A percentile compares a stretch with the other conserved stretches of the same genome.
These are phyloP conservation scores for Orchesella cincta DNA, from an alignment of 1,140 invertebrate species.

Conservation along the genomic window DNA sequence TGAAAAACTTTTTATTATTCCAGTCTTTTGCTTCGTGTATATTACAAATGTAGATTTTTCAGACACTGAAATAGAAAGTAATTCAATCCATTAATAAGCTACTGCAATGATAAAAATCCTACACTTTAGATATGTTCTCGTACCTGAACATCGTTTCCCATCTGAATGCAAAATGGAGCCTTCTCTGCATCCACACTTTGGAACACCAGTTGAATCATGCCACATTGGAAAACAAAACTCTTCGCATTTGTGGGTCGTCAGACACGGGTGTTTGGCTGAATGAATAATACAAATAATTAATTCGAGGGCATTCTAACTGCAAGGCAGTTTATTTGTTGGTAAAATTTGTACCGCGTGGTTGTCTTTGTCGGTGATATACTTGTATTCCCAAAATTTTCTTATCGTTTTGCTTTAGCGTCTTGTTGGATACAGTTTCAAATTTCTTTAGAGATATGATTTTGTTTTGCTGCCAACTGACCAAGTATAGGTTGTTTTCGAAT, in stretches of 20 bases:
- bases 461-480: slow-evolving; percentile 68
- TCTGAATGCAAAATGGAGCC: slow-evolving; percentile 21
- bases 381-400: slow-evolving; percentile 65
- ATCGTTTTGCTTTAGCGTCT: not conserved
- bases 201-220: slow-evolving; percentile 11
- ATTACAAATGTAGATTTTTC: slow-evolving; percentile 61
- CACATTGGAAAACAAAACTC: slow-evolving; percentile 40
- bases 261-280: slow-evolving; percentile 20
- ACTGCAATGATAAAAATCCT: too few species aligned
- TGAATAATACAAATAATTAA: too few species aligned
- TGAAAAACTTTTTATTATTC: slow-evolving; percentile 66
- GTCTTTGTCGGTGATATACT: slow-evolving; percentile 72
- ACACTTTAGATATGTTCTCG: too few species aligned
- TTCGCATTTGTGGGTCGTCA: slow-evolving; percentile 26
- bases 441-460: slow-evolving; percentile 65
- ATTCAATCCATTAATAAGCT: too few species aligned
- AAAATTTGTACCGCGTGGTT: slow-evolving; percentile 72
- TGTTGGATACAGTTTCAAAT: slow-evolving; percentile 56
- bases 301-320: too few species aligned
- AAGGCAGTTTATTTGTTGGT: too few species aligned
- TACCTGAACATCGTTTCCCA: not conserved
- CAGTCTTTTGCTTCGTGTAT: slow-evolving; percentile 65
- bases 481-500: slow-evolving; percentile 69
- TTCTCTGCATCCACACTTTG: slow-evolving; percentile 38
- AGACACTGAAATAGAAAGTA: too few species aligned